Evolutionary conservation across 2,888 invertebrate species (phyloP), one percentile per base, ranked within the genome.

Genomic region (Silvanus unidentatus): DNA sequence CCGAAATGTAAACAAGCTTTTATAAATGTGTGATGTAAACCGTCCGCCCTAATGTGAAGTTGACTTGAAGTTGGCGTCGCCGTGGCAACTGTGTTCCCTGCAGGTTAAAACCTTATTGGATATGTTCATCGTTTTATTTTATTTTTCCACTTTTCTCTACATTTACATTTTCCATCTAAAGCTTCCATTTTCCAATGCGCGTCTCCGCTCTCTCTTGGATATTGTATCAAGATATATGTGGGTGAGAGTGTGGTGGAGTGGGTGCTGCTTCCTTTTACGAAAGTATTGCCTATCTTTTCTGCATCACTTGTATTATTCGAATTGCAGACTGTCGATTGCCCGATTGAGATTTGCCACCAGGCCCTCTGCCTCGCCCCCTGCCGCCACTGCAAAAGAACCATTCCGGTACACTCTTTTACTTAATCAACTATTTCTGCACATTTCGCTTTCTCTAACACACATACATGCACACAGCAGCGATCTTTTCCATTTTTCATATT

Each of bases 101-200:
- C 67, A 70, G 69, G 68, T 69, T 70, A 69, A 66, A 68, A 65
- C 69, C 69, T 70, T 70, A 70, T 70, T 70, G 70, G 69, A 69
- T 70, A 70, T 70, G 68, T 69, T 69, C 64, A 65, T 66, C 68
- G 67, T 64, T 69, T 68, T 68, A 68, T 67, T 69, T 69, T 69
- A 67, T 69, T 68, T 57, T 65, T 65, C 63, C 63, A 62, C 63
- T 68, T 65, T 65, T 65, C 61, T 54, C 52, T 54, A 54, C 63
- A 64, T 67, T 66, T 68, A 66, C 67, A 68, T 69, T 68, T 66
- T 67, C 67, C 62, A 67, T 66, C 64, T 62, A 57, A 57, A 57
- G 61, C 60, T 60, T 64, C 66, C 69, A 66, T 67, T 69, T 68
- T 66, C 64, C 65, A 55, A 62, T 60, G 61, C 58, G 55, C 61